phyloP scores from a whole-genome alignment of 2,113 vertebrate genomes.

The Tragelaphus strepsiceros region DNA sequence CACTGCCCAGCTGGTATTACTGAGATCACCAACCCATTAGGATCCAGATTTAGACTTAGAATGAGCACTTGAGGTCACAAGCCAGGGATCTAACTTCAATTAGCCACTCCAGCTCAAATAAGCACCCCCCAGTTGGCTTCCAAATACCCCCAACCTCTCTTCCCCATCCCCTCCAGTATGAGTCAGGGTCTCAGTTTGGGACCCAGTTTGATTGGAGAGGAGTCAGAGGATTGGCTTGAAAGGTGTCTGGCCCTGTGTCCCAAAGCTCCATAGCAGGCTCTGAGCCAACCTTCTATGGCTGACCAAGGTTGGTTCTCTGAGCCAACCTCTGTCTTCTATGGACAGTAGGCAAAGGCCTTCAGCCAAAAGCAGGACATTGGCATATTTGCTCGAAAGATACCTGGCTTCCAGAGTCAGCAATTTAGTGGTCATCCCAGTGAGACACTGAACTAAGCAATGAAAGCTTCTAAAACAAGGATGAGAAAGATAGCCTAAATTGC shows the following conservation, averaged over 20 bases:
- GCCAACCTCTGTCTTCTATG: not conserved
- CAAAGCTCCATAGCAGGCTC: not conserved
- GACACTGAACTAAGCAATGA: constrained; percentile 7
- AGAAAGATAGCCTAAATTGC: not conserved
- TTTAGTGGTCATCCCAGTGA: not conserved
- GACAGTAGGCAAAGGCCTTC: constrained; percentile 21
- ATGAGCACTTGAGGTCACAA: constrained; percentile 18
- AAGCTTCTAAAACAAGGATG: not conserved
- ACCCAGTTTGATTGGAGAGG: not conserved
- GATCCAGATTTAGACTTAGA: not conserved
- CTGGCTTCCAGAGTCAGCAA: not conserved
- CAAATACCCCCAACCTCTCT: not conserved
- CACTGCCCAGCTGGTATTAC: not conserved
- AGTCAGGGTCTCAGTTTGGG: constrained; percentile 16
- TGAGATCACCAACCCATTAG: not conserved
- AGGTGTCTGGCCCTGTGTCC: not conserved
- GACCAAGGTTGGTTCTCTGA: not conserved
- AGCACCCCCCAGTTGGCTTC: not conserved
- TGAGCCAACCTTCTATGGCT: not conserved
- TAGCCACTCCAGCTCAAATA: not conserved
- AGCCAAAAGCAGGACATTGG: not conserved
- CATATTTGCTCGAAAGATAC: constrained; percentile 31
- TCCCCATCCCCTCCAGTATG: not conserved
- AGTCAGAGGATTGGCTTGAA: not conserved
- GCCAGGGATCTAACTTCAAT: not conserved